Conservation (phyloP, 2,888 invertebrate genomes). For the Apodemia hepburni region DNA sequence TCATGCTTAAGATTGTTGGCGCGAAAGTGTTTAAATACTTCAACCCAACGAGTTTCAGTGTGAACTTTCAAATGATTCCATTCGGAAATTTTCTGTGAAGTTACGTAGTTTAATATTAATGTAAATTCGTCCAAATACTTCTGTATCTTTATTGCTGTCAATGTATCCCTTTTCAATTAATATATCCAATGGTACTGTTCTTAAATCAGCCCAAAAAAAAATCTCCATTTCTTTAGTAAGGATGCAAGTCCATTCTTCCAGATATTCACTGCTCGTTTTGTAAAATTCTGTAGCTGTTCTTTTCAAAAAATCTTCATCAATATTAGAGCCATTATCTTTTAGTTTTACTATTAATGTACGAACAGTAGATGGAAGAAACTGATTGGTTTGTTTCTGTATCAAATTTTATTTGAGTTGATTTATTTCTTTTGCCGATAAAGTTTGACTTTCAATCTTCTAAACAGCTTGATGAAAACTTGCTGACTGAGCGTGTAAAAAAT, state of each 20-base stretch:
- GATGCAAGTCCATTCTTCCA: slow-evolving; percentile 36
- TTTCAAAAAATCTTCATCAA: slow-evolving; percentile 36
- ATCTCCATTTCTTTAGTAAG: slow-evolving; percentile 36
- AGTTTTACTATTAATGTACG: slow-evolving; percentile 35
- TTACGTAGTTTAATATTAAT: slow-evolving; percentile 3
- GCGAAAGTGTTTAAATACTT: slow-evolving; percentile 34
- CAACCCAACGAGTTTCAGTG: slow-evolving; percentile 39
- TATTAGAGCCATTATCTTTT: slow-evolving; percentile 37
- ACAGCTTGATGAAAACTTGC: slow-evolving; percentile 34
- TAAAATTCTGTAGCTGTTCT: slow-evolving; percentile 37
- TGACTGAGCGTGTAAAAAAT: slow-evolving; percentile 34
- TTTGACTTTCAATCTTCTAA: slow-evolving; percentile 34
- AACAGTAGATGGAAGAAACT: slow-evolving; percentile 36
- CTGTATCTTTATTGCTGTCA: slow-evolving; percentile 36
- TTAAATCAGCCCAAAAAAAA: slow-evolving; percentile 38
- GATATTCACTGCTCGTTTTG: slow-evolving; percentile 39
- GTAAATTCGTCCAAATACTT: slow-evolving; percentile 31
- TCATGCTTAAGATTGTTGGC: slow-evolving; percentile 29
- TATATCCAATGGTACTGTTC: slow-evolving; percentile 33
- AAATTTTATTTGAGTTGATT: slow-evolving; percentile 34
- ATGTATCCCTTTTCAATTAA: slow-evolving; percentile 35
- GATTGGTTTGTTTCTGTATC: slow-evolving; percentile 33
- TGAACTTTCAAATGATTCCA: slow-evolving; percentile 36
- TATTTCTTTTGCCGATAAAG: slow-evolving; percentile 35
- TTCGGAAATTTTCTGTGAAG: slow-evolving; percentile 35